phyloP scores from a whole-genome alignment of 2,888 invertebrate genomes.

The Celastrina argiolus region DNA sequence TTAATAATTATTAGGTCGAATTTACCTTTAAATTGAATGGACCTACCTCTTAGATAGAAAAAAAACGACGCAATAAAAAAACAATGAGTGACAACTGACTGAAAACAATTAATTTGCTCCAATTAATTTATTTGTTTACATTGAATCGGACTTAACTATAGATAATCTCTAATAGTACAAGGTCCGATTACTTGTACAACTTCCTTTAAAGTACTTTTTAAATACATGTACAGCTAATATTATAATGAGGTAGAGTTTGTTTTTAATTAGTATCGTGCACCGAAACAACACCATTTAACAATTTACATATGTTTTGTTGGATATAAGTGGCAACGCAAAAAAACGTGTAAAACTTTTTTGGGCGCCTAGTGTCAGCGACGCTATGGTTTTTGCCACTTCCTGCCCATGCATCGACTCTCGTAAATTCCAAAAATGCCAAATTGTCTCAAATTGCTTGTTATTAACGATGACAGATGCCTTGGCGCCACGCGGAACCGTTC shows the following conservation, averaged over 20 bases:
- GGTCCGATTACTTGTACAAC: too few relatives aligned
- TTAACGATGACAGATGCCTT: conserved; percentile 77
- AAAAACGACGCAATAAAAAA: too few relatives aligned
- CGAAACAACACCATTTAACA: conserved; percentile 44
- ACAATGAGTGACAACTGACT: too few relatives aligned
- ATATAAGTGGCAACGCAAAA: not conserved
- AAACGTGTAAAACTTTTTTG: conserved; percentile 19
- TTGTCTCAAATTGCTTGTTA: conserved; percentile 76
- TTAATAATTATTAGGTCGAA: too few relatives aligned
- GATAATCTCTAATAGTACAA: too few relatives aligned
- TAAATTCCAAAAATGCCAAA: conserved; percentile 74
- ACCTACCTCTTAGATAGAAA: too few relatives aligned
- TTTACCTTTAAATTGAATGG: too few relatives aligned
- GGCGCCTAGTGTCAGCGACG: conserved; percentile 53
- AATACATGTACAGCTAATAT: not conserved
- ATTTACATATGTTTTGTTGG: conserved; percentile 34
- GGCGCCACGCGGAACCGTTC: conserved; percentile 55
- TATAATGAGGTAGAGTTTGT: not conserved
- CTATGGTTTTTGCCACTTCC: conserved; percentile 73
- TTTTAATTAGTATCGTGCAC: conserved; percentile 8
- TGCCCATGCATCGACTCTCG: conserved; percentile 65
- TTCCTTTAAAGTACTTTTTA: too few relatives aligned
- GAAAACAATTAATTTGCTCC: too few relatives aligned
- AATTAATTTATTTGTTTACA: too few relatives aligned
- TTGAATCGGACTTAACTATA: too few relatives aligned